Evolutionary conservation across 2,888 invertebrate genomes (phyloP), one percentile per base, ranked within the genome.

Genomic region (Caenorhabditis sp.): DNA sequence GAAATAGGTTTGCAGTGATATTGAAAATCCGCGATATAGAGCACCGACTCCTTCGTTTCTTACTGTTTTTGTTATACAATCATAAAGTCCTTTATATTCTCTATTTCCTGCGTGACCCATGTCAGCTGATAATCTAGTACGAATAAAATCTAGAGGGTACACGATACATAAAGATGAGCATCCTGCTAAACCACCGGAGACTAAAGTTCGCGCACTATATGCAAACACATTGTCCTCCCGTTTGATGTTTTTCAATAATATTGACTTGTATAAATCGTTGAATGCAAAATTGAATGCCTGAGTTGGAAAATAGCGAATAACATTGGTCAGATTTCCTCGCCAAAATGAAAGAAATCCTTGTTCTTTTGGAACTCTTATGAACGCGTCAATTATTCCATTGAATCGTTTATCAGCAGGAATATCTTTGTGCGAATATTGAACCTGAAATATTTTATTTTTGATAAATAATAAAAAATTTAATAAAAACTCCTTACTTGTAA

Each of bases 11-110:
- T 82, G 64, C 14, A 95, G 95, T 68, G 95, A 95, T 85, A 95
- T 95, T 84, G 93, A 92, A 91, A 95, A 95, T 80, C 95, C 95
- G 89, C 94, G 92, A 92, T 95, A 95, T 77, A 95, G 90, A 83
- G 95, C 95, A 78, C 87, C 84, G 38, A 94, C 88, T 70, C 95
- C 95, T 88, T 95, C 95, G 79, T 92, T 90, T 89, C 90, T 91
- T 75, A 89, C 89, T 90, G 94, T 94, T 90, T 94, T 94, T 31
- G 67, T 38, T 5, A 77, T 68, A 53, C 82, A 82, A 59, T 82
- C 80, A 17, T 70, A 67, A 12, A 82, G 68, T 26, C 82, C 82
- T 77, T 75, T 82, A 59, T 82, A 82, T 36, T 77, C 75, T 54
- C 82, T 59, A 31, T 67, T 78, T 20, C 56, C 66, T 26, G 63